Evolutionary conservation across 2,888 invertebrate species (phyloP), one percentile per base, ranked within the genome.

Genomic region (Thyatira batis): DNA sequence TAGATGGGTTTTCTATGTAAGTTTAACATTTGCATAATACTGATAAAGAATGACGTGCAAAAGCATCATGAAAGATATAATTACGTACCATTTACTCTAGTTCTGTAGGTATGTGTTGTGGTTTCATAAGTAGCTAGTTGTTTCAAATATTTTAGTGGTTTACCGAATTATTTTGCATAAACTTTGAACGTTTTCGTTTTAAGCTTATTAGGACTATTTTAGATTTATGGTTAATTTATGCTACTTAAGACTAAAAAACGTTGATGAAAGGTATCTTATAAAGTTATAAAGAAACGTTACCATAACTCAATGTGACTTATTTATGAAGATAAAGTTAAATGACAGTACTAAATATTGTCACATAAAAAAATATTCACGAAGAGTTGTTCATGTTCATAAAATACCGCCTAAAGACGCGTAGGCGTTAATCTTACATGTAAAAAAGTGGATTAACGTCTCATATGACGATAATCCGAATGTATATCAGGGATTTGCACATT

Each of bases 401-500:
- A 67, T 57, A 53, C 43, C 39, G 65, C 43, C 45, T 20, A 39
- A 71, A 69, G 66, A 69, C 65, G 65, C 61, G 87, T 85, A 73
- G 86, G 89, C 72, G 86, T 80, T 67, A 17, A 67, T 65, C 63
- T 69, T 80, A 59, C 65, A 63, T 68, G 72, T 82, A 85, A 82
- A 87, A 86, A 87, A 83, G 64, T 76, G 85, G 87, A 89, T 91
- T 87, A 89, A 64, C 74, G 72, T 81, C 78, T 75, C 69, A 71
- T 69, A 66, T 68, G 67, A 71, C 71, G 58, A 71, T 87, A 85
- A 85, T 87, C 82, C 76, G 65, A 71, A 76, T 73, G 72, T 83
- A 84, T 83, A 80, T 81, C 70, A 64, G 61, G 78, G 84, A 83
- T 87, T 85, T 82, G 85, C 87, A 69, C 77, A 78, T 69, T 72